Base-by-base conservation (phyloP, 2,888 invertebrate species). In the Cyclophora punctaria region DNA sequence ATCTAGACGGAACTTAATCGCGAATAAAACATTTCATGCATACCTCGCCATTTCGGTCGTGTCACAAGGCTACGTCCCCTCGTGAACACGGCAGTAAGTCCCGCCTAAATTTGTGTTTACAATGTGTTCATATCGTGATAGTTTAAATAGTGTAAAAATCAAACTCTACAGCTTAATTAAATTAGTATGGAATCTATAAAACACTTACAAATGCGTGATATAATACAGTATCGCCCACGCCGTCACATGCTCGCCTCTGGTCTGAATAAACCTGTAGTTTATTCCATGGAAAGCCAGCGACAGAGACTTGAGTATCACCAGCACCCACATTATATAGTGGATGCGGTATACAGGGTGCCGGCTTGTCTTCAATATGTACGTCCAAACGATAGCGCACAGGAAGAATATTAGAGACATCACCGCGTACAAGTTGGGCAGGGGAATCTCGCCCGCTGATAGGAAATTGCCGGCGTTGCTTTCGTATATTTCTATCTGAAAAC, bases 201-300 rank as follows among this genome's bases (percentile, higher is more conserved):
- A 59, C 71, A 92, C 94, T 92, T 83, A 96, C 93, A 99, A 90
- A 90, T 99, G 99, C n/a, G 98, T 97, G 48, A 99, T 95, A 72
- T 99, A 99, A 78, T 95, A 99, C 2, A 99, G 86, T 63, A 99
- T 96, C 0, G 99, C 99, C 98, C 99, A 99, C 0, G 98, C 95
- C 34, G 98, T 97, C 3, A 98, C 94, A 73, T 98, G 98, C 63
- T 96, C 95, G 1, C 99, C 99, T 59, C 94, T 92, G 7, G 92
- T 93, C 80, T 97, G 94, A 71, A 99, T 98, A 73, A 96, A 98
- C 75, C 98, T 97, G 72, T 94, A 97, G 76, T 97, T 96, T 48
- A 96, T 94, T 0, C 97, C 97, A 77, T 99, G 99, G 83, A 99
- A 98, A 54, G 98, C 92, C 48, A 99, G 81, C 0, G 98, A 97